These are phyloP conservation scores for Euwallacea similis DNA, from an alignment of 1,140 invertebrate species.

Conservation along the genomic window DNA sequence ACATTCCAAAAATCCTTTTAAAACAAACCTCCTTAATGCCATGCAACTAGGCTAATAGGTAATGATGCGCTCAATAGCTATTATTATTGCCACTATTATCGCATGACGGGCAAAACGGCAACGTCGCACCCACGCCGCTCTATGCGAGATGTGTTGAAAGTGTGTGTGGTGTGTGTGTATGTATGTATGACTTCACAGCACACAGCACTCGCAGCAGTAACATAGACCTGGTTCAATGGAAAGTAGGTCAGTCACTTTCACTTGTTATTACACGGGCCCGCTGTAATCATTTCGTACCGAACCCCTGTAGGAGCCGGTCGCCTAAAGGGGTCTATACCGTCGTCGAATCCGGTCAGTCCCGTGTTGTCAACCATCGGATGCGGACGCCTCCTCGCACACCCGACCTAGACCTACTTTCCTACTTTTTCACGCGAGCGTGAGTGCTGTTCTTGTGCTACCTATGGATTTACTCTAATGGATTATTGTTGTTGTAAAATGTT, in stretches of 20 bases:
- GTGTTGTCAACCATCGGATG: slow-evolving; percentile 10
- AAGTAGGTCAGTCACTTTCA: slow-evolving; percentile 71
- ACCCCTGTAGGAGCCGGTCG: slow-evolving; percentile 57
- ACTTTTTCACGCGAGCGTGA: slow-evolving; percentile 12
- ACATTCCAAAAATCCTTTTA: slow-evolving; percentile 5
- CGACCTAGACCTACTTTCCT: slow-evolving; percentile 18
- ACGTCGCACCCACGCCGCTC: slow-evolving; percentile 23
- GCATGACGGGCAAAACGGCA: slow-evolving; percentile 10
- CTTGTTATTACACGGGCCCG: slow-evolving; percentile 63
- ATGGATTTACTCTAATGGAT: slow-evolving; percentile 6
- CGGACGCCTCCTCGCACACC: slow-evolving; percentile 9
- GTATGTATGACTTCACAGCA: slow-evolving; percentile 52
- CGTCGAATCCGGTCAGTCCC: slow-evolving; percentile 32
- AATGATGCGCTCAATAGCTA: slow-evolving; percentile 3
- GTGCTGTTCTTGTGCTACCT: slow-evolving; percentile 12
- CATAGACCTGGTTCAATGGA: slow-evolving; percentile 69
- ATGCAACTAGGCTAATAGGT: slow-evolving; percentile 21
- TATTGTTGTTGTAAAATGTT: slow-evolving; percentile 7
- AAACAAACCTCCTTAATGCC: slow-evolving; percentile 1
- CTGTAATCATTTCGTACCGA: slow-evolving; percentile 67
- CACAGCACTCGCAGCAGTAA: slow-evolving; percentile 56
- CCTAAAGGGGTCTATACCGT: slow-evolving; percentile 51
- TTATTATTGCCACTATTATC: slow-evolving; percentile 2
- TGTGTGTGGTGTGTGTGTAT: slow-evolving; percentile 48
- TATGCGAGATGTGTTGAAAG: slow-evolving; percentile 46